A percentile compares a stretch with the other conserved stretches of the same genome.
These are phyloP conservation scores for Macrosoma leucophasiata DNA, from an alignment of 2,888 invertebrate species.

Conservation along the genomic window DNA sequence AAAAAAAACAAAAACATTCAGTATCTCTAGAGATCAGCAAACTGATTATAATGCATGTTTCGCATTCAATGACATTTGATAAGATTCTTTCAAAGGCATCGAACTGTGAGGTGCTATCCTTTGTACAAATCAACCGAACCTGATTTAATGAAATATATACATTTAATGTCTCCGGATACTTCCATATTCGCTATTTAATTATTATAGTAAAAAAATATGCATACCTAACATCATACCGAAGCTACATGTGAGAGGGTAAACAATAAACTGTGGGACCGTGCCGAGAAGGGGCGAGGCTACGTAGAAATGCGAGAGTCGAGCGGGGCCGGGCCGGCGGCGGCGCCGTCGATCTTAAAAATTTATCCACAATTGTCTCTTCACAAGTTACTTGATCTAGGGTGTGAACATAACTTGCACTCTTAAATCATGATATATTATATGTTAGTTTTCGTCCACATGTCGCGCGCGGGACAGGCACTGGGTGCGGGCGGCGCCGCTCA, in stretches of 20 bases:
- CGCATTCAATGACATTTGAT: conserved; percentile 43
- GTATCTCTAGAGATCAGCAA: conserved; percentile 62
- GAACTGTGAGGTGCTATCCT: conserved; percentile 66
- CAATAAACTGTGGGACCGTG: no score
- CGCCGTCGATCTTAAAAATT: conserved; percentile 46
- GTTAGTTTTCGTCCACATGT: conserved; percentile 57
- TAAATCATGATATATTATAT: conserved; percentile 67
- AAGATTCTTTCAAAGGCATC: conserved; percentile 52
- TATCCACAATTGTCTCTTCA: conserved; percentile 73
- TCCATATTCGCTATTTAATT: conserved; percentile 59
- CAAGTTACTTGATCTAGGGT: conserved; percentile 71
- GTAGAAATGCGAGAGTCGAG: conserved; percentile 34
- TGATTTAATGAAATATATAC: conserved; percentile 72
- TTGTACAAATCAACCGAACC: conserved; percentile 72
- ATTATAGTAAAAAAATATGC: conserved; percentile 74
- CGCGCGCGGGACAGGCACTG: conserved; percentile 54
- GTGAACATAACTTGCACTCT: conserved; percentile 74
- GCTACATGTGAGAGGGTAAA: conserved; percentile 70
- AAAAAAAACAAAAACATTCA: conserved; percentile 46
- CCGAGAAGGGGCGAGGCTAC: no score
- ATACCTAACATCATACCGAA: conserved; percentile 74
- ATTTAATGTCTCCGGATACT: conserved; percentile 62
- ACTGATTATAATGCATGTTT: conserved; percentile 44
- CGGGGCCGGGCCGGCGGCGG: conserved; percentile 31
- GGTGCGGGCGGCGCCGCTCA: conserved; percentile 62